Percentiles rank a stretch among this genome's conserved stretches.
These are phyloP conservation scores for Hormaphis cornu DNA, from an alignment of 1,140 invertebrate species.

Conservation along the genomic window DNA sequence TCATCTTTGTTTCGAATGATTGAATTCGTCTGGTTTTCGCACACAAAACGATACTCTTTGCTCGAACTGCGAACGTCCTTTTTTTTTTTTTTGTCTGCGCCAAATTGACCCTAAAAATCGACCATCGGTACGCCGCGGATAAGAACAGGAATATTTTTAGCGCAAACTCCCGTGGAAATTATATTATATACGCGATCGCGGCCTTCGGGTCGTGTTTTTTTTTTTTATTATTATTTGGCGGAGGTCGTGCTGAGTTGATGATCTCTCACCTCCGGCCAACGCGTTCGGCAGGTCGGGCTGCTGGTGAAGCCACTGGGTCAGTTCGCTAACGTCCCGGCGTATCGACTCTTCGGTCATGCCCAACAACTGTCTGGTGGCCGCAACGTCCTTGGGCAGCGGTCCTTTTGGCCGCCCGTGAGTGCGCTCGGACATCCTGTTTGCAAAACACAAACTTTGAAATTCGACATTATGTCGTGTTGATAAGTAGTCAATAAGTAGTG, in stretches of 20 bases:
- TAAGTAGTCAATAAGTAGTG: too few relatives aligned
- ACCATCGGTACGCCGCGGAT: too few relatives aligned
- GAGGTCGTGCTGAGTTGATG: not conserved
- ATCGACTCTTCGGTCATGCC: constrained; percentile 23
- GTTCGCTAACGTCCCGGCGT: not conserved
- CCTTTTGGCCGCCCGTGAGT: not conserved
- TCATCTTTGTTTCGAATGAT: too few relatives aligned
- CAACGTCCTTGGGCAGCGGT: not conserved
- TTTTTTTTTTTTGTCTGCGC: too few relatives aligned
- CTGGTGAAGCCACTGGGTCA: constrained; percentile 2
- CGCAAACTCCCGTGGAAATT: too few relatives aligned
- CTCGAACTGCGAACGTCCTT: too few relatives aligned
- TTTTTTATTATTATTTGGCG: not conserved
- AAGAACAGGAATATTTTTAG: too few relatives aligned
- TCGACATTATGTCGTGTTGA: too few relatives aligned
- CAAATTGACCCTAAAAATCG: too few relatives aligned
- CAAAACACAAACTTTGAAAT: not conserved
- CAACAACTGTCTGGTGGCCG: not conserved
- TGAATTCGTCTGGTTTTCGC: too few relatives aligned
- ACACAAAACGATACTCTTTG: too few relatives aligned
- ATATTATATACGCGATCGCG: not conserved
- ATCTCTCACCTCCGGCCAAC: constrained; percentile 30
- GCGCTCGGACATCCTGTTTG: not conserved
- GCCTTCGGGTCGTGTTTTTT: too few relatives aligned
- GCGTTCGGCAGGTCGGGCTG: constrained; percentile 9